A percentile compares a stretch with the other conserved stretches of the same genome.
These are phyloP conservation scores for Philotrypesis tridentata DNA, from an alignment of 1,140 invertebrate species.

Conservation along the genomic window DNA sequence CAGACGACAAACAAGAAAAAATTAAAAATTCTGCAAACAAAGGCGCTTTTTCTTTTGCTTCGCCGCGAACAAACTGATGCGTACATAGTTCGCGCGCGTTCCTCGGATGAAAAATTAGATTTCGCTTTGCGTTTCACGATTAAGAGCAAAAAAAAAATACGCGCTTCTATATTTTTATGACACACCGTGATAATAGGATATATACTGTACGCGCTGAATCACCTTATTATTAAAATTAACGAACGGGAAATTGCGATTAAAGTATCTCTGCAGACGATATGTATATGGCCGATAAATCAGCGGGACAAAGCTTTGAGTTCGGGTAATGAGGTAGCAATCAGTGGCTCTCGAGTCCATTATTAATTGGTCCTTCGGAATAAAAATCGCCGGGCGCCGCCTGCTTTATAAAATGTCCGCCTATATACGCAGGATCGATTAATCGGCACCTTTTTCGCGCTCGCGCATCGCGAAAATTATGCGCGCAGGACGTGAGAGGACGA, in stretches of 20 bases:
- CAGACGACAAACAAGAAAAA: constrained; percentile 26
- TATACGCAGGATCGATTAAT: neutral
- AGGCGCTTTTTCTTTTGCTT: neutral
- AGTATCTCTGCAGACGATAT: neutral
- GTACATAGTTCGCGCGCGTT: too few species aligned
- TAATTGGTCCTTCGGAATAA: constrained; percentile 31
- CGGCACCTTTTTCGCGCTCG: neutral
- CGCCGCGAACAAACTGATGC: neutral
- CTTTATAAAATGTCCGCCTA: neutral
- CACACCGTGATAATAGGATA: too few species aligned
- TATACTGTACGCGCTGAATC: too few species aligned
- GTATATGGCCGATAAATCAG: constrained; percentile 23
- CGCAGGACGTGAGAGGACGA: constrained; percentile 1
- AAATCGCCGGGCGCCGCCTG: neutral
- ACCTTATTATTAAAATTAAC: neutral
- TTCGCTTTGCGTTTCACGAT: too few species aligned
- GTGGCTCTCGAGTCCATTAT: neutral
- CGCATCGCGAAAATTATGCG: neutral
- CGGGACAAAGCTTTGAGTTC: neutral
- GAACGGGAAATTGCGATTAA: neutral
- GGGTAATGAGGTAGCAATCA: constrained; percentile 21
- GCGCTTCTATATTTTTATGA: too few species aligned
- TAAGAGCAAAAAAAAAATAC: too few species aligned
- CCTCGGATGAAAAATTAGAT: too few species aligned
- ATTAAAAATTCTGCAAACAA: constrained; percentile 45